Percentiles rank a stretch among this genome's conserved stretches.
These are phyloP conservation scores for Eulacestoma nigropectus DNA, from an alignment of 2,113 vertebrate genomes.

Conservation along the genomic window DNA sequence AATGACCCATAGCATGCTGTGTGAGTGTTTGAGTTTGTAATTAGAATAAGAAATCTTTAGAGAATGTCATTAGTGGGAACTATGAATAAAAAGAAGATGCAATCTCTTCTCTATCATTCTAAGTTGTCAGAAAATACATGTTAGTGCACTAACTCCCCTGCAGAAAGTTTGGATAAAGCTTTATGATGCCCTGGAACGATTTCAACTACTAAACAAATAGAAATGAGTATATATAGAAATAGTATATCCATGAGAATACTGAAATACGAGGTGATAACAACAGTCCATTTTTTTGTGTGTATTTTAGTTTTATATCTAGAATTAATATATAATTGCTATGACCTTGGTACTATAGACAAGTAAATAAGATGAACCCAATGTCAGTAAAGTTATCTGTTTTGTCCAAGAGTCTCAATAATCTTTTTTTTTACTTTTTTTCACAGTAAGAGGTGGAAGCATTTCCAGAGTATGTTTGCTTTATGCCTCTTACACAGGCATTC, in stretches of 20 bases:
- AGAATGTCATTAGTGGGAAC: background rate
- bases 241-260: background rate
- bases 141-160: background rate
- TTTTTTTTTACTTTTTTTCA: background rate
- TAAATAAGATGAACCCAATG: background rate
- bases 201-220: background rate
- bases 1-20: background rate
- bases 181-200: background rate
- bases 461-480: background rate
- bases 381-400: background rate
- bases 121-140: background rate
- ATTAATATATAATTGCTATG: background rate
- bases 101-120: background rate
- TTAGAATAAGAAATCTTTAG: background rate
- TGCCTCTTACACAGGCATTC: background rate
- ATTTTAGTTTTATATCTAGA: background rate
- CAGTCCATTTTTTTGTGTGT: background rate
- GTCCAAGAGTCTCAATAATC: background rate
- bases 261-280: background rate
- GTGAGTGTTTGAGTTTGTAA: background rate
- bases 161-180: background rate
- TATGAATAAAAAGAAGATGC: background rate
- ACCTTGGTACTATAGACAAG: background rate
- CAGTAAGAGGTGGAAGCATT: background rate
- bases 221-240: no score